Base-by-base conservation (phyloP, 2,113 vertebrate species). In the Sigmodon hispidus region DNA sequence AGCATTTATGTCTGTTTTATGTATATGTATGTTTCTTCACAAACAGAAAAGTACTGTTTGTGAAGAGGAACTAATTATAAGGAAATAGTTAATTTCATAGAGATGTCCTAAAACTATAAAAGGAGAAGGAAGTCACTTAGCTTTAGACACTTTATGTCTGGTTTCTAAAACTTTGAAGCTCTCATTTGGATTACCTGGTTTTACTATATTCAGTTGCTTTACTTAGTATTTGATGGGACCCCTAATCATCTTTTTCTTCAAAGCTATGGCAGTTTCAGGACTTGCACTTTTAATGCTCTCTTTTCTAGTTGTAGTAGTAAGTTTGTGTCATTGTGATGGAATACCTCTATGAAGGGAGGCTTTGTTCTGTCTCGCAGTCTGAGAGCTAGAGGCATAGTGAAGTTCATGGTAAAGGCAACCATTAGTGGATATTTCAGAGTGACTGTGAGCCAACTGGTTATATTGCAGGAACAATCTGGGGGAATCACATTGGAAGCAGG, bases 11-110 rank as follows among this genome's bases (percentile, higher is more conserved):
- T 0, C 86, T 96, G 67, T 93, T 3, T 96, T 94, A 94, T 97
- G 87, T 31, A 69, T 67, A 21, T 34, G 89, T 67, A 5, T 36
- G 79, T 87, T 97, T 97, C 91, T 24, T 94, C n/a, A n/a, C n/a
- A n/a, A n/a, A n/a, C n/a, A 63, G 84, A 94, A 93, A 88, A 92
- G 96, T 73, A 84, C 24, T 91, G 3, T 40, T 40, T 89, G 22
- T 1, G 59, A 77, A 11, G 26, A 90, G 59, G 10, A 80, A 80
- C 45, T 45, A 69, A 36, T 88, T 87, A 93, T 89, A 96, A 91
- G 40, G 43, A 48, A 94, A 61, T 12, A 10, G 40, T 55, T 40
- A 13, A 15, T 87, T 45, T 94, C 88, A 89, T 93, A 77, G 22
- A 57, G 15, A 17, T 65, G 15, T 5, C 26, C 91, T 87, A 21